Evolutionary conservation across 2,888 invertebrate species (phyloP).

Genomic region (Metellina segmentata): DNA sequence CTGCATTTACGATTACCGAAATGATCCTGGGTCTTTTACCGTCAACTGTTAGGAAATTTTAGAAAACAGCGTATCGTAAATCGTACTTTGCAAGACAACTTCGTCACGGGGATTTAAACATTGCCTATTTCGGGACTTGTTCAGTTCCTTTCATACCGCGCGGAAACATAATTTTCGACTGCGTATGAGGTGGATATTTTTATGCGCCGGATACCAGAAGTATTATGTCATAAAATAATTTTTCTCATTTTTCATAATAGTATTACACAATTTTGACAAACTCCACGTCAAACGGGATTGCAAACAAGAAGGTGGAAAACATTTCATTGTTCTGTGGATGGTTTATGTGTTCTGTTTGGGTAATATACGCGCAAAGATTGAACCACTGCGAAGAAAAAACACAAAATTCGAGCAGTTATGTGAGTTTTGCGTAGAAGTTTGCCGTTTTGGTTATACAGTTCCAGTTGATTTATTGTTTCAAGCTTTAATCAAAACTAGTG

Average conservation of each 20-base stretch:
- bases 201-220: background rate
- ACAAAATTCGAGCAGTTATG: background rate
- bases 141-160: no score
- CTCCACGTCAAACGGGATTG: background rate
- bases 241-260: background rate
- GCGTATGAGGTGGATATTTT: background rate
- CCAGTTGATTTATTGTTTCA: background rate
- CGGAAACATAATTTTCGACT: background rate
- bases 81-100: background rate
- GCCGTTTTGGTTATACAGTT: background rate
- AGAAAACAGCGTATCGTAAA: background rate
- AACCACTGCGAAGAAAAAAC: background rate
- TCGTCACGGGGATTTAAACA: background rate
- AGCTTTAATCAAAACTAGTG: background rate
- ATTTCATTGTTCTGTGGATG: background rate
- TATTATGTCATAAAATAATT: background rate
- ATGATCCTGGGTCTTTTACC: background rate
- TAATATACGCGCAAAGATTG: background rate
- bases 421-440: background rate
- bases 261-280: background rate
- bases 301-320: background rate
- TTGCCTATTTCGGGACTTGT: background rate
- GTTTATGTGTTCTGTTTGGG: background rate
- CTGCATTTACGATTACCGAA: background rate
- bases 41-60: background rate